Evolutionary conservation across 2,888 invertebrate species (phyloP).

Genomic region (Homarus gammarus): DNA sequence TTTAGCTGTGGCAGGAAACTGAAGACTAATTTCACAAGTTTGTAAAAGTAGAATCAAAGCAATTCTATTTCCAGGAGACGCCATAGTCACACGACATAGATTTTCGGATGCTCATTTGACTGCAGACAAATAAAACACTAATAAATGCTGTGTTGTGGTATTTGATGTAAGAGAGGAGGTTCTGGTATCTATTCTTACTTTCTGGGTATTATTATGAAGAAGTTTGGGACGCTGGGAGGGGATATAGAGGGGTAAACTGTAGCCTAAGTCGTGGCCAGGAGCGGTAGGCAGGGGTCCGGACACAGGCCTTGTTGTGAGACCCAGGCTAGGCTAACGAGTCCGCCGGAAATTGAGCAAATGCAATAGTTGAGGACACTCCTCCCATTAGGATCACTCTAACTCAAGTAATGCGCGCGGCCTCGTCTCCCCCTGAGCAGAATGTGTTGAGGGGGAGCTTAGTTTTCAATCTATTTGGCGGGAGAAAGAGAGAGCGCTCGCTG

Average conservation of each 20-base stretch:
- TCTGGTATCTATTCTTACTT: not conserved
- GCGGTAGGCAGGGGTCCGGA: constrained; percentile 24
- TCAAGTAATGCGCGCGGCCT: constrained; percentile 60
- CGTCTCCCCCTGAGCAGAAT: constrained; percentile 44
- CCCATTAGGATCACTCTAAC: constrained; percentile 63
- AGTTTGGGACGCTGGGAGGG: too few species aligned
- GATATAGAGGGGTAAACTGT: not conserved
- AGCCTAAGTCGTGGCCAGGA: not conserved
- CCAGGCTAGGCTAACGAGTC: constrained; percentile 51
- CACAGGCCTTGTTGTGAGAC: constrained; percentile 46
- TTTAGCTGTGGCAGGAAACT: constrained; percentile 27
- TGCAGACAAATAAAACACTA: too few species aligned
- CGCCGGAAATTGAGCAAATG: constrained; percentile 58
- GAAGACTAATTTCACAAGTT: constrained; percentile 43
- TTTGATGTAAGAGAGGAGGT: not conserved
- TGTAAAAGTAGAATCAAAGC: constrained; percentile 52
- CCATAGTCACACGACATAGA: not conserved
- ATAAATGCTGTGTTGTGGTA: too few species aligned
- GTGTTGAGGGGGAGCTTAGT: constrained; percentile 46
- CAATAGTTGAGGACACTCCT: constrained; percentile 65
- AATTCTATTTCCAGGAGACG: constrained; percentile 37
- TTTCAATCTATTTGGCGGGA: constrained; percentile 39
- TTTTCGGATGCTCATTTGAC: too few species aligned
- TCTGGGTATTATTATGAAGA: too few species aligned
- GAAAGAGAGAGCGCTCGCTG: not conserved